phyloP scores from a whole-genome alignment of 1,140 invertebrate genomes.

The Brachionus manjavacas region DNA sequence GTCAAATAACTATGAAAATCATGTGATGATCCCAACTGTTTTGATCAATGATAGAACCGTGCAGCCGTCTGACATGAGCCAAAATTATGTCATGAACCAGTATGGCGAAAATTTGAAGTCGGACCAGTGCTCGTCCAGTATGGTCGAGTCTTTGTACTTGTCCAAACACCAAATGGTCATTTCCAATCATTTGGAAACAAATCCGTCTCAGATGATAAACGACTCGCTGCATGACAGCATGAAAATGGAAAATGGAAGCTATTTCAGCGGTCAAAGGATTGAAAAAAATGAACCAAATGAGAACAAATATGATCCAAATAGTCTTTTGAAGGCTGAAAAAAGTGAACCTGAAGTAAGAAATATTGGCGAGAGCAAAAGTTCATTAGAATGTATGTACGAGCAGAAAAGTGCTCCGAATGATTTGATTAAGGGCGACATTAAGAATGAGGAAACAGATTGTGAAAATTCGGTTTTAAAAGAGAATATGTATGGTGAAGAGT shows the following conservation, averaged over 20 bases:
- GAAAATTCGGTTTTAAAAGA: neutral
- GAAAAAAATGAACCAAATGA: conserved; percentile 7
- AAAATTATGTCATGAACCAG: neutral
- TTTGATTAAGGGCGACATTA: neutral
- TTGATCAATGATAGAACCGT: neutral
- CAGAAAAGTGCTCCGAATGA: neutral
- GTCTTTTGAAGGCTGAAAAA: conserved; percentile 12
- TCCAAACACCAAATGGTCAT: neutral
- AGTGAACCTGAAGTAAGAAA: neutral
- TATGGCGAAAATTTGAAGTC: neutral
- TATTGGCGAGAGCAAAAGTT: neutral
- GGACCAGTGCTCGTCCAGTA: neutral
- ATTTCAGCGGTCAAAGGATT: neutral
- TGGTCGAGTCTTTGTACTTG: neutral
- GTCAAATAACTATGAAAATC: neutral
- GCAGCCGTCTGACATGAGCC: neutral
- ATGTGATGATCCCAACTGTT: neutral
- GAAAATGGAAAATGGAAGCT: neutral
- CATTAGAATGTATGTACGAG: conserved; percentile 8
- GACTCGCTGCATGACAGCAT: neutral
- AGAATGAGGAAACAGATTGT: neutral
- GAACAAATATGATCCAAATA: neutral
- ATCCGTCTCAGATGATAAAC: neutral
- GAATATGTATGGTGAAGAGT: neutral
- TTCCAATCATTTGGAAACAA: neutral